Base-by-base conservation (phyloP, 2,113 vertebrate species). In the Tringa solitaria region DNA sequence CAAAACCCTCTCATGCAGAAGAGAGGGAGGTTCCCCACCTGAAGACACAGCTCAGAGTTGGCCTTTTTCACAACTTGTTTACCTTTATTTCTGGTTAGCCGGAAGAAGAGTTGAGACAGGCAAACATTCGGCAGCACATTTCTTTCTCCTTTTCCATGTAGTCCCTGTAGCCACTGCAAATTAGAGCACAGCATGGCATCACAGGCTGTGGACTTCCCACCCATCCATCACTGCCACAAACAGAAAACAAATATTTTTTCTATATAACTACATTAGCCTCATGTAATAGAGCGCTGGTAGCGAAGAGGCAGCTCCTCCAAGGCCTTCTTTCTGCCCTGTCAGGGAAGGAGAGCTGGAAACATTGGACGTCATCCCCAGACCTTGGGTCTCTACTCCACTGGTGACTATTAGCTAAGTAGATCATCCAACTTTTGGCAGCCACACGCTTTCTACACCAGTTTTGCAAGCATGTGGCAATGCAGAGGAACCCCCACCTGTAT, bases 81-180 rank as follows among this genome's bases (percentile, higher is more conserved):
- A 98, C 98, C 97, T 98, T 96, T 51, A 79, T 13, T 90, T 41
- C 50, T 95, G 56, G 53, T 97, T 57, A 96, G 23, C 4, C 37
- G 6, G 82, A 22, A 18, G 95, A 72, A 45, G 32, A 43, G 6
- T n/a, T 83, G 43, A 41, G 73, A 23, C 80, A 3, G 15, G 87
- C 72, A 63, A 98, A 98, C 98, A 98, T 98, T 13, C 95, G 97
- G 93, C 88, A 72, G 87, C 97, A 98, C 97, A 98, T 98, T 46
- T 97, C 97, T 37, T 94, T 98, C 93, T 98, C 94, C 87, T 90
- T 94, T 17, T 95, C 83, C 84, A 53, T 4, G 56, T 97, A 98
- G 50, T 97, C 80, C 60, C 27, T 85, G 91, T 98, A 98, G 74
- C 33, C 97, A 17, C 98, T 98, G 96, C 30, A 89, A 82, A 79